Conservation (phyloP, 2,888 invertebrate species). For the Drosophila hamatofila region DNA sequence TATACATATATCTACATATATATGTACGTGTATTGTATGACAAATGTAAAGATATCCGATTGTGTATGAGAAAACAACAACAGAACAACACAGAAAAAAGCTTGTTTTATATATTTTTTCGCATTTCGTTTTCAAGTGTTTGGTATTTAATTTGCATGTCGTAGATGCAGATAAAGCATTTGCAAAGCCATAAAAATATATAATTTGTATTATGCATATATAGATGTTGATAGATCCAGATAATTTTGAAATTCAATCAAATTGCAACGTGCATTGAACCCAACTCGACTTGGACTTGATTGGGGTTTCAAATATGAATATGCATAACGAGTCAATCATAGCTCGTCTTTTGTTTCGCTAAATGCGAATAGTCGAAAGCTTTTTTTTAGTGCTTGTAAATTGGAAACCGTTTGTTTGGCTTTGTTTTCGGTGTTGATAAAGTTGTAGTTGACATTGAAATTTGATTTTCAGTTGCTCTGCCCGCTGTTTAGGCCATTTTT, state of each 20-base stretch:
- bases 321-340: not conserved
- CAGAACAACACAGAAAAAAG: slow-evolving; percentile 29
- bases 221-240: slow-evolving; percentile 4
- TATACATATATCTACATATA: slow-evolving; percentile 5
- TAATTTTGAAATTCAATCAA: slow-evolving; percentile 12
- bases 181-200: slow-evolving; percentile 1
- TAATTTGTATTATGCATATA: not conserved
- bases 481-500: slow-evolving; percentile 7
- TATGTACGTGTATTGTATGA: slow-evolving; percentile 34
- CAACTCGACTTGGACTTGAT: not conserved
- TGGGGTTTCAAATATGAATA: not conserved
- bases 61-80: slow-evolving; percentile 34
- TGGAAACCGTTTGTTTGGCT: not conserved
- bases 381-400: not conserved
- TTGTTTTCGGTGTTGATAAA: slow-evolving; percentile 12
- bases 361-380: slow-evolving; percentile 8
- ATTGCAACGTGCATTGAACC: slow-evolving; percentile 17
- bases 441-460: slow-evolving; percentile 3
- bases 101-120: slow-evolving; percentile 48
- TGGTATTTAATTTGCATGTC: slow-evolving; percentile 54
- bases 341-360: not conserved
- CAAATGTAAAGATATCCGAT: slow-evolving; percentile 50
- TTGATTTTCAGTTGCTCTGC: not conserved
- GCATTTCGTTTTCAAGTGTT: slow-evolving; percentile 28
- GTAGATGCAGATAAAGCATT: slow-evolving; percentile 46